These are phyloP conservation scores for Pampusana beccarii DNA, from an alignment of 2,113 vertebrate species.

Conservation along the genomic window DNA sequence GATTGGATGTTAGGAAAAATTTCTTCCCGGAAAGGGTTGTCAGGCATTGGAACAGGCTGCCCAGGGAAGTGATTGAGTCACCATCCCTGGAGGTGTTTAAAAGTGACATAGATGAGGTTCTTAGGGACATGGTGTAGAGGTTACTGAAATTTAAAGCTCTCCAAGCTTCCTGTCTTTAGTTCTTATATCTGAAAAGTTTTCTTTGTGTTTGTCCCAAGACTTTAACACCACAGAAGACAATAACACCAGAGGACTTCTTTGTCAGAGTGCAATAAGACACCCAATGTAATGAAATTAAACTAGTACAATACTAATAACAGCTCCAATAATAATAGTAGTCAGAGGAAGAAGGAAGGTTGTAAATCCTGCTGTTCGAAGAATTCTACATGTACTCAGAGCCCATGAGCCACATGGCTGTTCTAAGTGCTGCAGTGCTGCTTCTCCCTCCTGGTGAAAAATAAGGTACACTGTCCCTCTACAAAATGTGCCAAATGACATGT, in stretches of 20 bases:
- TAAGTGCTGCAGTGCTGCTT: background rate
- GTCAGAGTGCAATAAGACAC: background rate
- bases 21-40: no score
- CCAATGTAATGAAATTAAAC: background rate
- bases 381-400: background rate
- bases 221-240: background rate
- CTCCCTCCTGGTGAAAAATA: background rate
- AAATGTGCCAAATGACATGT: constrained; percentile 11
- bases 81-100: no score
- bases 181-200: background rate
- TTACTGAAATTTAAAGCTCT: background rate
- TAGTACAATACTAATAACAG: background rate
- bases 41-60: no score
- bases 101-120: no score
- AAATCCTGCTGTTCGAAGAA: background rate
- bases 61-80: no score
- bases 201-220: background rate
- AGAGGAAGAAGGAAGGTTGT: background rate
- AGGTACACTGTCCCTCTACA: background rate
- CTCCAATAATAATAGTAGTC: background rate
- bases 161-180: background rate
- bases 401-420: background rate
- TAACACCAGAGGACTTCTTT: background rate
- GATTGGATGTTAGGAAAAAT: no score
- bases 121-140: background rate